phyloP scores from a whole-genome alignment of 2,113 vertebrate species.

The Lepus americanus region DNA sequence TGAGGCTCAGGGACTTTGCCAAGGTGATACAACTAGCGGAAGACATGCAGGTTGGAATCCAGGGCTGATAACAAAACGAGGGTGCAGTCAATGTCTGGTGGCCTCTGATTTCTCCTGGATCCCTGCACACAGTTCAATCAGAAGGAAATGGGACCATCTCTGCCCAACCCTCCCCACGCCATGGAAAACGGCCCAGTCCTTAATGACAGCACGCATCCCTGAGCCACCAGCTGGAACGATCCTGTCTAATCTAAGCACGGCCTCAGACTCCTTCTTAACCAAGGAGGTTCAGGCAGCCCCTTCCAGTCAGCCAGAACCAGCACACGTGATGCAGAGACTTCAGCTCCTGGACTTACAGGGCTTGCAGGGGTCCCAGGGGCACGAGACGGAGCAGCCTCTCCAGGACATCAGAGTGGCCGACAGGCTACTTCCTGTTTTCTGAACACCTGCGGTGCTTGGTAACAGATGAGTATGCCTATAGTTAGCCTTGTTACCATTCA shows the following conservation, averaged over 20 bases:
- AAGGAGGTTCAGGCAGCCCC: background rate
- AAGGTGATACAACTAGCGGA: no score
- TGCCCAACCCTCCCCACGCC: background rate
- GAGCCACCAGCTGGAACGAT: background rate
- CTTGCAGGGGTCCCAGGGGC: background rate
- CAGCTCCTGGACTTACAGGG: background rate
- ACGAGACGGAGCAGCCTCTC: background rate
- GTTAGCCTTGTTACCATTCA: background rate
- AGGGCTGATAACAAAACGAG: background rate
- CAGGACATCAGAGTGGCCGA: background rate
- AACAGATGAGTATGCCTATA: background rate
- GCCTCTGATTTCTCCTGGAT: background rate
- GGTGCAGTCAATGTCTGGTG: accelerated
- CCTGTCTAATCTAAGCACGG: background rate
- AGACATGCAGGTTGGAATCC: background rate
- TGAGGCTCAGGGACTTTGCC: no score
- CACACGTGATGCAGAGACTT: background rate
- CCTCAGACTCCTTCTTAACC: background rate
- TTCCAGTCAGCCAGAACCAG: background rate
- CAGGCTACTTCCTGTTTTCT: background rate
- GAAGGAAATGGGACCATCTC: background rate
- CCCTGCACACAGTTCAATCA: accelerated
- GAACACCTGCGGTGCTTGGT: accelerated
- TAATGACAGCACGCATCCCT: background rate
- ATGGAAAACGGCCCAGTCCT: background rate